Conservation (phyloP, 2,113 vertebrate genomes). For the Capricornis sumatraensis region DNA sequence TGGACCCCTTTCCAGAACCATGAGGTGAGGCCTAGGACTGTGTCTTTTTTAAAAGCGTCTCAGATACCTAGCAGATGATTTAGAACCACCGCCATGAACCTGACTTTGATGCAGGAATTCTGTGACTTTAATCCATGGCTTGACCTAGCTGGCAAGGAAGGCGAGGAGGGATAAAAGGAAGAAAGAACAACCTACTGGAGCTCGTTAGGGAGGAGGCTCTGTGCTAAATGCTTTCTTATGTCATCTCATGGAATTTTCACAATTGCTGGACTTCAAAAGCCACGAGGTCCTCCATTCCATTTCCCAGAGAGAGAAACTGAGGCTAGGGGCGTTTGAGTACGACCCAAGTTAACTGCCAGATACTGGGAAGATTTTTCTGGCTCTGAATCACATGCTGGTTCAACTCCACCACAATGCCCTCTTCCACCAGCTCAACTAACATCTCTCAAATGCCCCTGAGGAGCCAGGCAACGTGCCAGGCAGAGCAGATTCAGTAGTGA, state of each 20-base stretch:
- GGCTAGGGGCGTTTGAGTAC: neutral
- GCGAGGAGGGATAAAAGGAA: neutral
- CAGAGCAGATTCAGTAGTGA: neutral
- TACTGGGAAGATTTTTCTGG: neutral
- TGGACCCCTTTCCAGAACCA: neutral
- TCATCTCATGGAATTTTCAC: neutral
- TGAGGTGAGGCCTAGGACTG: neutral
- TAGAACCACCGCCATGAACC: neutral
- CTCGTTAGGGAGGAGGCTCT: accelerated
- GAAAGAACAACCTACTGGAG: neutral
- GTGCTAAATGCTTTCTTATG: neutral
- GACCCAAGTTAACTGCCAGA: neutral
- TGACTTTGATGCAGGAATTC: neutral
- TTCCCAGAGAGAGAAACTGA: neutral
- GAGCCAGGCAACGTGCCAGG: neutral
- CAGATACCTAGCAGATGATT: neutral
- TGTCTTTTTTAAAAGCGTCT: neutral
- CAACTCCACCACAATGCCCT: neutral
- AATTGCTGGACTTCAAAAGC: neutral
- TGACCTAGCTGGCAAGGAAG: neutral
- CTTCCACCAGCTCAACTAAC: neutral
- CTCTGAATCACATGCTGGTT: neutral
- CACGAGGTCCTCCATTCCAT: neutral
- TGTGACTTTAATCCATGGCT: neutral
- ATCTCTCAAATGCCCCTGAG: neutral